A percentile compares a stretch with the other conserved stretches of the same genome.
These are phyloP conservation scores for Darwinula stevensoni DNA, from an alignment of 2,888 invertebrate species.

Conservation along the genomic window DNA sequence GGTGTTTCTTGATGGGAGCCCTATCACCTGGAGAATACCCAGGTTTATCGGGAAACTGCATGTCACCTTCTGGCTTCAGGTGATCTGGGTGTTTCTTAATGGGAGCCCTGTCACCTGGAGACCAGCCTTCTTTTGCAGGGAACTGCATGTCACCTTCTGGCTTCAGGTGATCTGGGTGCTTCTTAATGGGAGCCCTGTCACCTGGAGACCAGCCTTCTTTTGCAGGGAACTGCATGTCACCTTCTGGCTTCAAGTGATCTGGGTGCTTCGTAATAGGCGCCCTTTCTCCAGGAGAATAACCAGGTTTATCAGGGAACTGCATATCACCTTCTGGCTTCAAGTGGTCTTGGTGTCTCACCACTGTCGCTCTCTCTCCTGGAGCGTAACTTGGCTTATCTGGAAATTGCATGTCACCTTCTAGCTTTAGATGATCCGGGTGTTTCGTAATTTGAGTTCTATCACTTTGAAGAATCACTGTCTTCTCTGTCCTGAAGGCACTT, in stretches of 20 bases:
- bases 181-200: slow-evolving; percentile 12
- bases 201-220: slow-evolving; percentile 22
- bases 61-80: slow-evolving; percentile 10
- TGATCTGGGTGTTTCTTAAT: slow-evolving; percentile 19
- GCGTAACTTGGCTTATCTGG: slow-evolving; percentile 33
- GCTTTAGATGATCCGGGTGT: slow-evolving; percentile 12
- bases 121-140: slow-evolving; percentile 6
- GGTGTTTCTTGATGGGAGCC: slow-evolving; percentile 8
- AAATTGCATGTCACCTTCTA: slow-evolving; percentile 24
- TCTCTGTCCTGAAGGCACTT: too few relatives aligned
- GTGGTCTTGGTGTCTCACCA: slow-evolving; percentile 11
- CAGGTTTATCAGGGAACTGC: slow-evolving; percentile 17
- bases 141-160: slow-evolving; percentile 7
- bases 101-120: slow-evolving; percentile 15
- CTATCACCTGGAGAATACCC: slow-evolving; percentile 17
- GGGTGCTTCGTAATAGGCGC: slow-evolving; percentile 7
- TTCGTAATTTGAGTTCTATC: neutral
- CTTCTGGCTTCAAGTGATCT: slow-evolving; percentile 13
- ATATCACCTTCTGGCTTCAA: slow-evolving; percentile 20
- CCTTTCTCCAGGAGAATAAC: slow-evolving; percentile 16
- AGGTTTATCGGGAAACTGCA: slow-evolving; percentile 13
- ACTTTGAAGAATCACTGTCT: too few relatives aligned
- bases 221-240: slow-evolving; percentile 7
- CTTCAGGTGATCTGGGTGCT: slow-evolving; percentile 12
- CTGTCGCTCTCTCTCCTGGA: neutral